Conservation (phyloP, 2,797 vertebrate genomes). For the Babyrousa celebensis region DNA sequence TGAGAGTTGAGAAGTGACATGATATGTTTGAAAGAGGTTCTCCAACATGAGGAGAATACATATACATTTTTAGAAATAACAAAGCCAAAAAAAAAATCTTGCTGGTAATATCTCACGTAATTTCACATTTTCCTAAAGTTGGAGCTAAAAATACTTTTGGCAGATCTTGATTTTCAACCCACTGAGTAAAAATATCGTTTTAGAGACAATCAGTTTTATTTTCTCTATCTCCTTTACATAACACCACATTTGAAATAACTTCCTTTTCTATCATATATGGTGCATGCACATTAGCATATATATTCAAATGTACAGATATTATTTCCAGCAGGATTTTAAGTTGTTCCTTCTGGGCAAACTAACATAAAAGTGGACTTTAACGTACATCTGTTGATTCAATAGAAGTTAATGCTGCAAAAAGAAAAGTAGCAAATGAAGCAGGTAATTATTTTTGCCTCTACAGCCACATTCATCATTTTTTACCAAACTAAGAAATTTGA, state of each 20-base stretch:
- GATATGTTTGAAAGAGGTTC: not conserved
- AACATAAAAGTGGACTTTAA: not conserved
- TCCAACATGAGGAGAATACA: not conserved
- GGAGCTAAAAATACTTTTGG: not conserved
- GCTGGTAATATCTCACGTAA: not conserved
- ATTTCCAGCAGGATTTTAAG: slow-evolving; percentile 39
- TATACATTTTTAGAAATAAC: not conserved
- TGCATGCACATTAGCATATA: not conserved
- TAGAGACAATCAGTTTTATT: not conserved
- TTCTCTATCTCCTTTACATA: slow-evolving; percentile 3
- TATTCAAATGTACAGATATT: not conserved
- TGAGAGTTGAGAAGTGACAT: not conserved
- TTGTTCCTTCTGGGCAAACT: not conserved
- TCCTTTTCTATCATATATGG: not conserved
- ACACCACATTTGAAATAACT: not conserved
- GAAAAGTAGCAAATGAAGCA: not conserved
- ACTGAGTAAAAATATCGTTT: slow-evolving; percentile 20
- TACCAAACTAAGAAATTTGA: slow-evolving; percentile 7
- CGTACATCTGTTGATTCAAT: not conserved
- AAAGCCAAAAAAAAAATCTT: not conserved
- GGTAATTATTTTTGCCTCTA: not conserved
- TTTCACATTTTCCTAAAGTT: slow-evolving; percentile 35
- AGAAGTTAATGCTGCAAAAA: not conserved
- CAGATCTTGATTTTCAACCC: not conserved
- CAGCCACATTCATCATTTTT: not conserved